Evolutionary conservation across 2,888 invertebrate species (phyloP).

Genomic region (Biston betularia): DNA sequence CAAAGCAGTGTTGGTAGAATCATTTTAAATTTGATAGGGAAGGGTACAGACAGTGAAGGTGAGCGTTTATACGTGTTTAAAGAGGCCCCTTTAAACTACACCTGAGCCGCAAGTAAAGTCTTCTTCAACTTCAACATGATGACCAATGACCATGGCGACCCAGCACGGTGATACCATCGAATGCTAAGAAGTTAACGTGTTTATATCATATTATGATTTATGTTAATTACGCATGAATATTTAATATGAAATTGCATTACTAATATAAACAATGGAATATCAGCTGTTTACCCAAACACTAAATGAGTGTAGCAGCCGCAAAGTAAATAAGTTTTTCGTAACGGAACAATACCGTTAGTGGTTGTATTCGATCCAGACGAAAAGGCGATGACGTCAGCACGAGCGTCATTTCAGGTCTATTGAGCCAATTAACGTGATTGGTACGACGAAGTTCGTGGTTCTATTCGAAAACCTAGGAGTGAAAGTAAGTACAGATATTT

Average conservation of each 20-base stretch:
- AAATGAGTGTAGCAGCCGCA: slow-evolving; percentile 23
- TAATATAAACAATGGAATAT: slow-evolving; percentile 31
- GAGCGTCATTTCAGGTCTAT: slow-evolving; percentile 74
- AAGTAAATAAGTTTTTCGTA: slow-evolving; percentile 45
- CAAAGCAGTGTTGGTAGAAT: too few species aligned
- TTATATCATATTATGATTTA: too few species aligned
- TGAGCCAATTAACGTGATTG: slow-evolving; percentile 82
- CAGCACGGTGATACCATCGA: too few species aligned
- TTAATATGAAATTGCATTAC: slow-evolving; percentile 1
- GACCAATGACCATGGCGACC: too few species aligned
- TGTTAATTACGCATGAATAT: neutral
- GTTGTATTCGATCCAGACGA: slow-evolving; percentile 63
- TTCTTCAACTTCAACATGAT: too few species aligned
- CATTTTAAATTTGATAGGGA: too few species aligned
- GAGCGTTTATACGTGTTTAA: too few species aligned
- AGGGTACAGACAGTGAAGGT: too few species aligned
- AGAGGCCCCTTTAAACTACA: too few species aligned
- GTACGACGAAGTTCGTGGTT: slow-evolving; percentile 47
- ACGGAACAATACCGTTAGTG: slow-evolving; percentile 69
- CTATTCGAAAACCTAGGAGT: slow-evolving; percentile 29
- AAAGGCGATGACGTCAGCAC: slow-evolving; percentile 77
- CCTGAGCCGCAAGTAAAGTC: too few species aligned
- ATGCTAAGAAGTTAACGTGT: too few species aligned
- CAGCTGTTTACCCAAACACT: slow-evolving; percentile 39
- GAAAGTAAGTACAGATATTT: slow-evolving; percentile 11